These are phyloP conservation scores for Chinchilla lanigera DNA, from an alignment of 2,113 vertebrate species.

Conservation along the genomic window DNA sequence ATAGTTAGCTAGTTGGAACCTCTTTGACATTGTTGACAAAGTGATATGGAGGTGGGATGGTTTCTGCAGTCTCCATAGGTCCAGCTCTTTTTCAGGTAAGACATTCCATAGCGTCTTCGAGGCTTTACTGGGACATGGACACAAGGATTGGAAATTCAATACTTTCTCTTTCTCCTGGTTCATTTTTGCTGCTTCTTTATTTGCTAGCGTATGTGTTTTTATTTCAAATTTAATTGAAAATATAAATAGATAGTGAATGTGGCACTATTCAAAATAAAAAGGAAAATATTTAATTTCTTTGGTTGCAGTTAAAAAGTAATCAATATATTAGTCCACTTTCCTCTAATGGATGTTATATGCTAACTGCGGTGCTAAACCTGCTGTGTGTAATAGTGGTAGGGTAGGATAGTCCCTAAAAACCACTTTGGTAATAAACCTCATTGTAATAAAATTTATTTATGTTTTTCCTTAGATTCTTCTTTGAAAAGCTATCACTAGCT, in stretches of 20 bases:
- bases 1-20: background rate
- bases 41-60: background rate
- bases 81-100: background rate
- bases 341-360: background rate
- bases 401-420: background rate
- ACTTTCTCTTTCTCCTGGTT: background rate
- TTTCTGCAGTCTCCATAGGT: background rate
- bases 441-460: background rate
- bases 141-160: background rate
- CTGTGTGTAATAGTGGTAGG: background rate
- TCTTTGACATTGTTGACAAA: background rate
- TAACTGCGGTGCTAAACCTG: background rate
- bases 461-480: background rate
- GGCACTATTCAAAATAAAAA: background rate
- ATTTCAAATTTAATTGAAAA: constrained; percentile 16
- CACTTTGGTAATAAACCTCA: background rate
- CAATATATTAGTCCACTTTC: background rate
- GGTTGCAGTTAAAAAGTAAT: background rate
- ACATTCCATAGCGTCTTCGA: background rate
- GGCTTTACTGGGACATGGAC: background rate
- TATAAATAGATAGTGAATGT: background rate
- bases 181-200: background rate
- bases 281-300: constrained; percentile 19
- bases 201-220: background rate
- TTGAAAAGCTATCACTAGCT: background rate